phyloP scores from a whole-genome alignment of 2,888 invertebrate species.

The Drosophila siamana region DNA sequence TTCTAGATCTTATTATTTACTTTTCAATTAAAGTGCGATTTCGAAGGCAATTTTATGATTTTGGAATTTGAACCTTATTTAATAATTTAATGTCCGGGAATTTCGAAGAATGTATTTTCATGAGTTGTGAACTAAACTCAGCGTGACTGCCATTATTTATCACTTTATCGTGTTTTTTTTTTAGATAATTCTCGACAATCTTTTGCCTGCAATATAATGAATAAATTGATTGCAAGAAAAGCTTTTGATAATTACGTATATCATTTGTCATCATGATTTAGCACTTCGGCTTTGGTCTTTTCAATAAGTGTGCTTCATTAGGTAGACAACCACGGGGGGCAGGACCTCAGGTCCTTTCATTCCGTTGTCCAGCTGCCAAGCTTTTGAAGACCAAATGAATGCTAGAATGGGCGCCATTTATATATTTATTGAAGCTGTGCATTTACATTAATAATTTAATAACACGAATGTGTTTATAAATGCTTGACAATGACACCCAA shows the following conservation, averaged over 20 bases:
- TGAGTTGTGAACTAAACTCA: background rate
- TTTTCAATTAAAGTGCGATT: background rate
- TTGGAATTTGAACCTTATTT: background rate
- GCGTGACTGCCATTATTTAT: constrained; percentile 22
- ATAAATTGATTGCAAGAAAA: constrained; percentile 42
- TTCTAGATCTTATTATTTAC: no score
- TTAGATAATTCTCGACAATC: constrained; percentile 17
- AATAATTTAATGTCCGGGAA: background rate
- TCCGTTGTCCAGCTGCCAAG: background rate
- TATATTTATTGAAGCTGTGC: background rate
- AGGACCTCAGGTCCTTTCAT: background rate
- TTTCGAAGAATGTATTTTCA: background rate
- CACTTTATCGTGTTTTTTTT: constrained; percentile 5
- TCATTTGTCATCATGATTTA: constrained; percentile 60
- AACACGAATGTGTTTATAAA: background rate
- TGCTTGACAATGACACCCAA: background rate
- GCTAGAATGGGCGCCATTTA: background rate
- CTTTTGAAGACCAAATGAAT: no score
- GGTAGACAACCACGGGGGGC: constrained; percentile 35
- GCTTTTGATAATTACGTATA: constrained; percentile 47
- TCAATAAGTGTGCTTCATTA: constrained; percentile 58
- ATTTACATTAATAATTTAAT: background rate
- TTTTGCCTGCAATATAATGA: constrained; percentile 35
- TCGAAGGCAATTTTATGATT: background rate
- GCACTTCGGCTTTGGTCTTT: constrained; percentile 35